Evolutionary conservation across 2,888 invertebrate genomes (phyloP), one percentile per base, ranked within the genome.

Genomic region (Choristoneura rosaceana): DNA sequence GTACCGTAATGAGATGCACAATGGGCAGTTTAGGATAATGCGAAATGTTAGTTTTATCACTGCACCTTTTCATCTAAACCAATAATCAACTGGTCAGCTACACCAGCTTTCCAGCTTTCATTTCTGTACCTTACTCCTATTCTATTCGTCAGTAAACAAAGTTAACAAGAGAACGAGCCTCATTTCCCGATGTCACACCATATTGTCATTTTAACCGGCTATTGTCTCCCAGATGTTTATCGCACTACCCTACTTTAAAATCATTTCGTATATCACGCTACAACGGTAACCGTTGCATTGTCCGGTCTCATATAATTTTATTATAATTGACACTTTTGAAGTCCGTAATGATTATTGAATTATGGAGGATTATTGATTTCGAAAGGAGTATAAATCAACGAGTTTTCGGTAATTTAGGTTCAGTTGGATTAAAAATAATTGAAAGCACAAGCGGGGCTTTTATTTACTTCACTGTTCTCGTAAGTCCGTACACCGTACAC

Each of bases 311-410:
- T 77, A 77, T 80, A 83, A 84, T 74, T 78, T 77, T 76, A 38
- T 63, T 78, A 78, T 84, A 86, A 87, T 87, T 87, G 87, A 85
- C 87, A 86, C 80, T 75, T 78, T 75, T 74, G 43, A 45, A 62
- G 71, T 74, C 77, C 73, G 77, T 79, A 79, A 77, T 80, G 79
- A 76, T 64, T 64, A 71, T 71, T 63, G 73, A 73, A 60, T 73
- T 73, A 73, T 73, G 34, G 59, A 12, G 64, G 71, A 71, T 71
- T 71, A 71, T 65, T 12, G 64, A 60, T 63, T 69, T 64, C 63
- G 69, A 73, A 73, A 73, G 68, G 43, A 4, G 15, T 59, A 43
- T 69, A 59, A 69, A 69, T 69, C 73, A 43, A 58, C 34, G 15
- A 17, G 17, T 73, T 73, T 64, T 71, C 12, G 62, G 52, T 62